phyloP scores from a whole-genome alignment of 2,113 vertebrate genomes.

The Podarcis raffonei region DNA sequence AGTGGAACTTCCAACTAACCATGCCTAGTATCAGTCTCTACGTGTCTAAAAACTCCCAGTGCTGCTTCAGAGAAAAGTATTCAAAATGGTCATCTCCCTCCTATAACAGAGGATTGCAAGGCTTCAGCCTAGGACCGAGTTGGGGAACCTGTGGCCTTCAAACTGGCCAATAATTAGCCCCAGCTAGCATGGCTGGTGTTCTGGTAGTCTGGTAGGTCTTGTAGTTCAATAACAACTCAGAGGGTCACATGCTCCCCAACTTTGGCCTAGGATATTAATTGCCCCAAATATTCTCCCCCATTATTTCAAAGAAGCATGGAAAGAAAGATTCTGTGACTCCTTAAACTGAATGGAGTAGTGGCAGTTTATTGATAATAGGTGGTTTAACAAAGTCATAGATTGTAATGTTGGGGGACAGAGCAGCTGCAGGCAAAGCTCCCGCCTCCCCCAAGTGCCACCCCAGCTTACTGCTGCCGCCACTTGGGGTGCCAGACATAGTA shows the following conservation, averaged over 20 bases:
- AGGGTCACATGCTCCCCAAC: background rate
- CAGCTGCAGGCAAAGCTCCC: conserved; percentile 51
- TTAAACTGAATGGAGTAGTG: conserved; percentile 46
- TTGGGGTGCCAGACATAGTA: rapidly evolving
- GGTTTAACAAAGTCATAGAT: conserved; percentile 66
- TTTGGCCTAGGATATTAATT: background rate
- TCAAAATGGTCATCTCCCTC: background rate
- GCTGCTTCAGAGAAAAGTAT: background rate
- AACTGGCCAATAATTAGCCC: background rate
- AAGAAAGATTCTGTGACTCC: background rate
- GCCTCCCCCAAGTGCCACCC: conserved; percentile 27
- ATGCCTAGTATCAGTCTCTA: background rate
- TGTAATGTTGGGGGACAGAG: conserved; percentile 54
- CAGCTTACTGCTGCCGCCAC: background rate
- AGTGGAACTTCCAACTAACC: background rate
- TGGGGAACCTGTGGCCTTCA: background rate
- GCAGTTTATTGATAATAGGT: conserved; percentile 65
- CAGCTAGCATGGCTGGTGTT: background rate
- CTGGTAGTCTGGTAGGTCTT: too few relatives aligned
- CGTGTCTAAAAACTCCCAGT: background rate
- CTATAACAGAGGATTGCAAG: rapidly evolving
- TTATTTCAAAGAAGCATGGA: background rate
- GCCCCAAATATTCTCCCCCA: too few relatives aligned
- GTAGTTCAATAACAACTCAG: background rate
- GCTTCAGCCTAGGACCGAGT: background rate